Conservation (phyloP, 2,888 invertebrate species). For the Helobdella robusta region DNA sequence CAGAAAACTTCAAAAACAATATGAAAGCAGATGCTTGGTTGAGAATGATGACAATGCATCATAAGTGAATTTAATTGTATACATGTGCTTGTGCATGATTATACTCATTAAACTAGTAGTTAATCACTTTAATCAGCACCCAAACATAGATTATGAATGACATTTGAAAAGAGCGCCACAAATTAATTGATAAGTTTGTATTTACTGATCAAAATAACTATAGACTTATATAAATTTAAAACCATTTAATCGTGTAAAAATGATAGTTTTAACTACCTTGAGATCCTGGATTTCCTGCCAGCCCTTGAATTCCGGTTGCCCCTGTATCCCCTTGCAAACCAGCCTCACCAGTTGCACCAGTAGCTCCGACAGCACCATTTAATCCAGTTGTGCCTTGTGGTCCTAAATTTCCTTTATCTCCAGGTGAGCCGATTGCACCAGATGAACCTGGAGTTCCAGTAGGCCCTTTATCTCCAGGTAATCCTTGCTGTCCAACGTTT, state of each 20-base stretch:
- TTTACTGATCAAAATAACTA: background rate
- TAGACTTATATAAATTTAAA: too few species aligned
- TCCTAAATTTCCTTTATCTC: conserved; percentile 28
- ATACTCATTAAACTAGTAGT: too few species aligned
- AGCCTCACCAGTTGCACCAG: conserved; percentile 38
- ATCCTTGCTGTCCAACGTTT: conserved; percentile 43
- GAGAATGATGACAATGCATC: too few species aligned
- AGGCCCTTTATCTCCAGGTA: conserved; percentile 29
- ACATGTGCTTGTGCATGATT: too few species aligned
- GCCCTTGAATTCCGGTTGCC: background rate
- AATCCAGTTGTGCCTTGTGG: conserved; percentile 26
- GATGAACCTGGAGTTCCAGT: background rate
- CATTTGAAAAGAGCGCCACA: too few species aligned
- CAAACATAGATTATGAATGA: too few species aligned
- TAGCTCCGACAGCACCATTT: conserved; percentile 29
- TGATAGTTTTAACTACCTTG: conserved; percentile 16
- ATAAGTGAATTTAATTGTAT: too few species aligned
- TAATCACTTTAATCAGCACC: too few species aligned
- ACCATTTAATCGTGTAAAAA: too few species aligned
- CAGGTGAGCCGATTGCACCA: conserved; percentile 58
- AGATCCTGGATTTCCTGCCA: conserved; percentile 23
- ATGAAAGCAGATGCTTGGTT: too few species aligned
- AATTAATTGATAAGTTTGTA: background rate
- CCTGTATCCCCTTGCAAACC: background rate
- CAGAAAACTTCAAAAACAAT: too few species aligned